These are phyloP conservation scores for Ptilorrhoa leucosticta DNA, from an alignment of 2,113 vertebrate species.

Conservation along the genomic window DNA sequence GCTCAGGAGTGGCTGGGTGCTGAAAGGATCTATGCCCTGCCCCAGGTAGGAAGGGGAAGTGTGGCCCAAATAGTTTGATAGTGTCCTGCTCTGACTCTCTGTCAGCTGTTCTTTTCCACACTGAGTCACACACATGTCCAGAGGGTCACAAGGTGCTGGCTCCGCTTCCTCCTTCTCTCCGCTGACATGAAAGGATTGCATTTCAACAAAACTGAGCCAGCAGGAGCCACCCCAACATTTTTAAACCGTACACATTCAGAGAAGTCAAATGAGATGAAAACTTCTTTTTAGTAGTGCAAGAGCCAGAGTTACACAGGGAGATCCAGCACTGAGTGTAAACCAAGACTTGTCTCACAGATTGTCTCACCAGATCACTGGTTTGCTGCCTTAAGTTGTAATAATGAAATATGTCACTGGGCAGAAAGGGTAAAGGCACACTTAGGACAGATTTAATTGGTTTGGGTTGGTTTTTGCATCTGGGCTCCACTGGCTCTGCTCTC, in stretches of 20 bases:
- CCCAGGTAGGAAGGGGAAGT: not conserved
- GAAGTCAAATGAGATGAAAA: not conserved
- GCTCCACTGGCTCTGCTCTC: not conserved
- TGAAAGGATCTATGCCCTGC: not conserved
- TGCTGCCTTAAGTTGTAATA: not conserved
- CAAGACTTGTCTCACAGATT: not conserved
- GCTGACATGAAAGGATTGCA: not conserved
- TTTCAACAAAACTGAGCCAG: not conserved
- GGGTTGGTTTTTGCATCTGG: not conserved
- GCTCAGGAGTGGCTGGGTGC: not conserved
- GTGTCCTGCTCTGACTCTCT: not conserved
- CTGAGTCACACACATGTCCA: not conserved
- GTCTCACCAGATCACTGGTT: not conserved
- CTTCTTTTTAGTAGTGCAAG: not conserved
- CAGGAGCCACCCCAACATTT: not conserved
- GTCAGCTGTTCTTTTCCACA: not conserved
- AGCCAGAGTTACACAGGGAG: not conserved
- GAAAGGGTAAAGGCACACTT: not conserved
- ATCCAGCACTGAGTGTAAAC: not conserved
- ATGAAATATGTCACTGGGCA: not conserved
- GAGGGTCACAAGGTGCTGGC: not conserved
- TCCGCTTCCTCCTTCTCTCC: not conserved
- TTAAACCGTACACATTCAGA: not conserved
- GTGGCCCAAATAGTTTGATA: not conserved
- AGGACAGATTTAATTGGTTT: not conserved